phyloP scores from a whole-genome alignment of 1,140 invertebrate species.

The Hermetia illucens region DNA sequence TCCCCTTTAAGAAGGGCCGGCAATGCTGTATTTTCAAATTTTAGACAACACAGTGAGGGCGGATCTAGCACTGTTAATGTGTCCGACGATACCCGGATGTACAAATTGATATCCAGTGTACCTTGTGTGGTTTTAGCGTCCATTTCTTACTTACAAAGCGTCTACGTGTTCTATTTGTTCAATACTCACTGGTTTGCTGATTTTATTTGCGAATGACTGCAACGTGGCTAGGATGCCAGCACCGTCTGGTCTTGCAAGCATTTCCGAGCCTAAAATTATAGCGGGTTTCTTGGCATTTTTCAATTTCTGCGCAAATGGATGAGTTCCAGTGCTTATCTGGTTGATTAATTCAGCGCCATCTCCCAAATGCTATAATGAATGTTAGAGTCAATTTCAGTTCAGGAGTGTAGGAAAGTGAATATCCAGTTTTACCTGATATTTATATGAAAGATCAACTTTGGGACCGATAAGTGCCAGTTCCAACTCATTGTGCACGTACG shows the following conservation, averaged over 20 bases:
- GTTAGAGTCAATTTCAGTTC: background rate
- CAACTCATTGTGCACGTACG: conserved; percentile 73
- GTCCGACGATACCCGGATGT: no score
- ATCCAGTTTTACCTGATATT: conserved; percentile 54
- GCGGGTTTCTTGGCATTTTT: conserved; percentile 74
- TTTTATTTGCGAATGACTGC: conserved; percentile 48
- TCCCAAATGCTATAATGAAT: conserved; percentile 58
- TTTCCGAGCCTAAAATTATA: conserved; percentile 80
- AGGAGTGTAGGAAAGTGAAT: background rate
- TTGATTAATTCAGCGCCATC: conserved; percentile 56
- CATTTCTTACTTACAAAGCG: conserved; percentile 24
- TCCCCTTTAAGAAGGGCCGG: no score
- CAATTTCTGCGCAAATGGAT: conserved; percentile 61
- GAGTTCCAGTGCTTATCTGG: conserved; percentile 56
- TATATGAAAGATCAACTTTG: conserved; percentile 85
- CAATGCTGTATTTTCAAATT: no score
- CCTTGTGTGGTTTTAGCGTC: conserved; percentile 13
- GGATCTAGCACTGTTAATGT: no score
- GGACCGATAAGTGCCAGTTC: conserved; percentile 78
- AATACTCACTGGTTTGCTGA: conserved; percentile 35
- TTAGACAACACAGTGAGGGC: no score
- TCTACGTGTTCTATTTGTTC: conserved; percentile 29
- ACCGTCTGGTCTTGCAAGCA: conserved; percentile 67
- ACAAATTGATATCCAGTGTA: background rate
- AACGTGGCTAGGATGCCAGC: conserved; percentile 58